Base-by-base conservation (phyloP, 2,113 vertebrate genomes). In the Condylura cristata region DNA sequence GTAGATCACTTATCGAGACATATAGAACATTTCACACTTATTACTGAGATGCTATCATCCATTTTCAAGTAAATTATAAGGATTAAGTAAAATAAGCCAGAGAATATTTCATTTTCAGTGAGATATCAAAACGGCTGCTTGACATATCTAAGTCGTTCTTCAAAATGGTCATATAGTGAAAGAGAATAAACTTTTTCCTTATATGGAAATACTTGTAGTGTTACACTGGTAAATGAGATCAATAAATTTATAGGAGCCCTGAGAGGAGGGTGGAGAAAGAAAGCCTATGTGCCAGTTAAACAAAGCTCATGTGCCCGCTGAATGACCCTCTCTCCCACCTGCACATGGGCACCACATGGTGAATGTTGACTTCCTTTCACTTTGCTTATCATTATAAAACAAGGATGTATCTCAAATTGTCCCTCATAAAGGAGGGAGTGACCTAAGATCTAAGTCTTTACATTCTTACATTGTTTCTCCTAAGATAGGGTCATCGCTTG, bases 321-420 rank as follows among this genome's bases (percentile, higher is more conserved):
- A 17, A 37, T 3, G 41, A 22, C 1, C 34, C 26, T 3, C 5
- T 63, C 34, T 83, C 46, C 61, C 39, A 61, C 41, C 32, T 66
- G 53, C 9, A 13, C n/a, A 39, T 66, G 53, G 53, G n/a, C 17
- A 61, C 14, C 34, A 58, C n/a, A 22, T 82, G 53, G 28, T 30
- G 39, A 28, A 28, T 30, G n/a, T n/a, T 37, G 16, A 12, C n/a
- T 86, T 93, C 22, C n/a, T 94, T 78, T 89, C n/a, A 26, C 60
- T 80, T 87, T 61, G 2, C 68, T 95, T 85, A 53, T 65, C 74
- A 26, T 80, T 90, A 22, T 58, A 93, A 89, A 86, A 56, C 28
- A 89, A 74, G 12, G 11, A 1, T 51, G 34, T 82, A 34, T 22
- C 53, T 78, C n/a, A 76, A 79, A 75, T 34, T 89, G 16, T 92